Evolutionary conservation across 2,797 vertebrate genomes (phyloP), one percentile per base, ranked within the genome.

Genomic region (Phalloptychus januarius): DNA sequence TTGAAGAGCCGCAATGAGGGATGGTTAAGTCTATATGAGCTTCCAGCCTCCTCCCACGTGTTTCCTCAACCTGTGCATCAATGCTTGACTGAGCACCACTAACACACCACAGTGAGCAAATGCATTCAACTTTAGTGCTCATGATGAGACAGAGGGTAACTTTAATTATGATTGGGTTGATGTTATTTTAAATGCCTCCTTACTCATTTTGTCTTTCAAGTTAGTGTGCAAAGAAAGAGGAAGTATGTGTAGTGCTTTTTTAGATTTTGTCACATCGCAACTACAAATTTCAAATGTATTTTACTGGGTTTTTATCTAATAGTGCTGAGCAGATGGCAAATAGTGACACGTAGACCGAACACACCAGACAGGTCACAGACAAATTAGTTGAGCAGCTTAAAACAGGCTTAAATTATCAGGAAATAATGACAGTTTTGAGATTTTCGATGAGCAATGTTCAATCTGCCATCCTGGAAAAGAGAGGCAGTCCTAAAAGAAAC

Each of bases 21-120:
- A 81, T 90, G 80, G 83, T 91, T 86, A 79, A 90, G 75, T 87
- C 78, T 82, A 42, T 70, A 58, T 73, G 76, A 80, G 87, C 83
- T 61, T 74, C 72, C 70, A 52, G 48, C 83, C 75, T 82, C 78
- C 71, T 78, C 86, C 84, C 50, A 76, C 44, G 2, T 72, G 0
- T 79, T 82, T 78, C 74, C 72, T 84, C 78, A 67, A 78, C 86
- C 83, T 75, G 80, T 42, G 70, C 75, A 69, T 58, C 44, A 4
- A 75, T 63, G 81, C 77, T 54, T 65, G 80, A 77, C 75, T 65
- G 78, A 79, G 67, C 50, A 13, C 40, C 65, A 44, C n/a, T 31
- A n/a, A 76, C 75, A 38, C 80, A 77, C 78, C 73, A 1, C 77
- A 79, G 0, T 65, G 45, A 79, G 50, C 72, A 72, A 52, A 81